Base-by-base conservation (phyloP, 2,113 vertebrate genomes). In the Petromus typicus region DNA sequence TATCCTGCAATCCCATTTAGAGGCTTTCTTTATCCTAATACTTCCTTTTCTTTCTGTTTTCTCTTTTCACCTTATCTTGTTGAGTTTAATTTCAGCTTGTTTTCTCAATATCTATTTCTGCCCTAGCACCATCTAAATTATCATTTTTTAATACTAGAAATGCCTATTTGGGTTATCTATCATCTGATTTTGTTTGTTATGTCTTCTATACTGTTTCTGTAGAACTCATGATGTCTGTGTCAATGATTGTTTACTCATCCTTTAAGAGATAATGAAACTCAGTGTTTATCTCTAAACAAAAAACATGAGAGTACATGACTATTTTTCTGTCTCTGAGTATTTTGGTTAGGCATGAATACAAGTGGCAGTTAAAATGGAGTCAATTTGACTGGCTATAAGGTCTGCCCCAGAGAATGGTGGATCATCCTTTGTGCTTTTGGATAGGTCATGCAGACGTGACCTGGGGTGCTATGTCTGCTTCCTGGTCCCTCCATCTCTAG, bases 1-100 rank as follows among this genome's bases (percentile, higher is more conserved):
- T 76, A 94, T 96, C 73, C 71, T 86, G 3, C 32, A 85, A 78
- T 85, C 92, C 23, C 18, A 93, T 90, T 94, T 92, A 48, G 76
- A 92, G 54, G 7, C 11, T 96, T 20, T 22, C 34, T 76, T 95
- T 5, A 78, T 82, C 48, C 10, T 89, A 90, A 56, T 51, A 27
- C 9, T 85, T 79, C 34, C 25, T 84, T 48, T 71, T 4, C 54
- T 89, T 32, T 56, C 7, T 71, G 22, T 22, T 57, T 30, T 73
- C 16, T 27, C 14, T 17, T 75, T 40, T 27, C 18, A 6, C 18
- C 27, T 93, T 85, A 56, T 40, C 37, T 89, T 84, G 1, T n/a
- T 80, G 20, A 87, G 5, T 89, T 91, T 83, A 64, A 86, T 83
- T 93, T 78, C 34, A 86, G 32, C 4, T 78, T 66, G 8, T 8